Conservation (phyloP, 2,113 vertebrate genomes). For the Elanus axillaris region DNA sequence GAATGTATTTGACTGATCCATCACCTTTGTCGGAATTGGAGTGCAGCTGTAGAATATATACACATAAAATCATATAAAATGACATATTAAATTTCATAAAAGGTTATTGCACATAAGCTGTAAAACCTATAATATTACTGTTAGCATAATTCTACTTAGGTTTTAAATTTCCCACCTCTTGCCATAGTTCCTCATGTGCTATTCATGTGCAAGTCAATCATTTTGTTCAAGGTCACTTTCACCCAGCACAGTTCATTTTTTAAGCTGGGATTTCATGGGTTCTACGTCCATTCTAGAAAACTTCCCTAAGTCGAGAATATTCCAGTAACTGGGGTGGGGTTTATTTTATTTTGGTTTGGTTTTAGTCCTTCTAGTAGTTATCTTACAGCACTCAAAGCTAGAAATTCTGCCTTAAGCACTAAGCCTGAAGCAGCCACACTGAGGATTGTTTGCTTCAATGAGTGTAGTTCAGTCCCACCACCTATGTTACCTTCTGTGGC, state of each 20-base stretch:
- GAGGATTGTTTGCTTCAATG: neutral
- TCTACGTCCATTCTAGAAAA: neutral
- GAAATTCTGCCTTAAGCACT: neutral
- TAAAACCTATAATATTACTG: neutral
- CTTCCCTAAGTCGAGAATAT: neutral
- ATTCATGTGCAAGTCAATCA: neutral
- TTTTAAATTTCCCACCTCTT: neutral
- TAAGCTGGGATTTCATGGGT: neutral
- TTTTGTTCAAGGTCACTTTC: neutral
- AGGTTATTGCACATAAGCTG: neutral
- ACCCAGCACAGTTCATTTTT: neutral
- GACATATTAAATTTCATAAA: neutral
- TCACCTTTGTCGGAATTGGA: slow-evolving; percentile 99
- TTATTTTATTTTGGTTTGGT: neutral
- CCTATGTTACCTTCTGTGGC: neutral
- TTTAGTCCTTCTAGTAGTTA: neutral
- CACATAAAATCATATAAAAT: slow-evolving; percentile 18
- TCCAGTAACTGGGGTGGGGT: neutral
- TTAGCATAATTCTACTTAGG: neutral
- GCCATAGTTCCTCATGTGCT: neutral
- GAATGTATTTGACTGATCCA: slow-evolving; percentile 94
- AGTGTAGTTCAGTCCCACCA: neutral
- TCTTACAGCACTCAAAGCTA: neutral
- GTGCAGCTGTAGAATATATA: slow-evolving; percentile 83
- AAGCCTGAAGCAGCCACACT: neutral